Percentiles rank a stretch among this genome's conserved stretches.
These are phyloP conservation scores for Aphidius gifuensis DNA, from an alignment of 1,140 invertebrate genomes.

Conservation along the genomic window DNA sequence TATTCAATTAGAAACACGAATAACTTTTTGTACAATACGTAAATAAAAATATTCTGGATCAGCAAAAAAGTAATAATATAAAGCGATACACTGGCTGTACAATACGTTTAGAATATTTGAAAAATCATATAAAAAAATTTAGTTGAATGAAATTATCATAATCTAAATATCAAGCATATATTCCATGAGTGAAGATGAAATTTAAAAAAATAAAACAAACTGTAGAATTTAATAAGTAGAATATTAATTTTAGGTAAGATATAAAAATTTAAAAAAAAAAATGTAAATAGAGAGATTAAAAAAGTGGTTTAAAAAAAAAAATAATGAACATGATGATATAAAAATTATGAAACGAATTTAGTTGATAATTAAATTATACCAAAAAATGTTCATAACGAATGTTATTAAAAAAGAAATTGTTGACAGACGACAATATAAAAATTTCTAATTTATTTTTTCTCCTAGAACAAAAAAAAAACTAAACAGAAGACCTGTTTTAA, in stretches of 20 bases:
- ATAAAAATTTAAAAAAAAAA: conserved; percentile 28
- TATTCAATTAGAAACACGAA: neutral
- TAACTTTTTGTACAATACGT: conserved; percentile 15
- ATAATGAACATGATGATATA: conserved; percentile 11
- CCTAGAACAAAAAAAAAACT: neutral
- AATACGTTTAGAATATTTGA: neutral
- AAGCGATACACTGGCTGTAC: conserved; percentile 7
- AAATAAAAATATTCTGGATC: conserved; percentile 5
- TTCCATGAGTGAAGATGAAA: conserved; percentile 13
- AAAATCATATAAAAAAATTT: too few relatives aligned
- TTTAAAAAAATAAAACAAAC: neutral
- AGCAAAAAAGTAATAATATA: conserved; percentile 5
- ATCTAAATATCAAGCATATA: conserved; percentile 16
- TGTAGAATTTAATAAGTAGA: conserved; percentile 5
- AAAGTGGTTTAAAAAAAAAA: conserved; percentile 20
- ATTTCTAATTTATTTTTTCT: conserved; percentile 22
- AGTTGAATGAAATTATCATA: conserved; percentile 2
- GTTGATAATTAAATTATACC: conserved; percentile 24
- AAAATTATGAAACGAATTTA: conserved; percentile 31
- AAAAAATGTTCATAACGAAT: conserved; percentile 22
- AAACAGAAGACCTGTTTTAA: neutral
- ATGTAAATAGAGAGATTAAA: conserved; percentile 33
- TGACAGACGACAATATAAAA: conserved; percentile 35
- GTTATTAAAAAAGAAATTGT: conserved; percentile 25
- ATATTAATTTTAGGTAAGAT: conserved; percentile 13